phyloP scores from a whole-genome alignment of 1,140 invertebrate genomes.

The Chironomus tepperi region DNA sequence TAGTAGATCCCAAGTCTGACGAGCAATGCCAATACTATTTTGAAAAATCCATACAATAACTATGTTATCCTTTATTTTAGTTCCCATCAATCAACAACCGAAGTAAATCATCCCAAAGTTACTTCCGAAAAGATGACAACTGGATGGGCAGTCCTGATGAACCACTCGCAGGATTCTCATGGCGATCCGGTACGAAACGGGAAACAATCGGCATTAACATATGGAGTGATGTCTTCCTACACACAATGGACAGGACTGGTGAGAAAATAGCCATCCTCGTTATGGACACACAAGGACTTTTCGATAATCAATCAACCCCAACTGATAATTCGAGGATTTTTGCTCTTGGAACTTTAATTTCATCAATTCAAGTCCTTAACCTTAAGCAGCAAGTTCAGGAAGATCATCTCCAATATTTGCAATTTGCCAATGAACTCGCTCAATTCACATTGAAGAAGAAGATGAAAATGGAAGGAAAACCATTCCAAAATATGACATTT shows the following conservation, averaged over 20 bases:
- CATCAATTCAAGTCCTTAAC: slow-evolving; percentile 57
- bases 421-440: slow-evolving; percentile 65
- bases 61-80: not conserved
- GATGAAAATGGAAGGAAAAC: slow-evolving; percentile 39
- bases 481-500: slow-evolving; percentile 62
- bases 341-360: slow-evolving; percentile 55
- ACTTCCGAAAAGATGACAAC: slow-evolving; percentile 26
- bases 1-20: too few species aligned
- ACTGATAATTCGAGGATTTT: slow-evolving; percentile 63
- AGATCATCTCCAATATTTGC: slow-evolving; percentile 58
- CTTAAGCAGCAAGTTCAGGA: slow-evolving; percentile 57
- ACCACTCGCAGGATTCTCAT: slow-evolving; percentile 42
- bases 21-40: too few species aligned
- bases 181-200: slow-evolving; percentile 51
- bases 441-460: slow-evolving; percentile 53
- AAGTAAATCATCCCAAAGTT: not conserved
- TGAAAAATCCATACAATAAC: too few species aligned
- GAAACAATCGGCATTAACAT: slow-evolving; percentile 61
- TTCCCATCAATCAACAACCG: not conserved
- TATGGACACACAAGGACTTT: slow-evolving; percentile 64
- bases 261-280: slow-evolving; percentile 49
- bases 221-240: slow-evolving; percentile 56
- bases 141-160: slow-evolving; percentile 44
- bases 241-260: slow-evolving; percentile 38
- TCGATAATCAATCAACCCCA: slow-evolving; percentile 60